These are phyloP conservation scores for Cinara cedri DNA, from an alignment of 2,888 invertebrate species.

Conservation along the genomic window DNA sequence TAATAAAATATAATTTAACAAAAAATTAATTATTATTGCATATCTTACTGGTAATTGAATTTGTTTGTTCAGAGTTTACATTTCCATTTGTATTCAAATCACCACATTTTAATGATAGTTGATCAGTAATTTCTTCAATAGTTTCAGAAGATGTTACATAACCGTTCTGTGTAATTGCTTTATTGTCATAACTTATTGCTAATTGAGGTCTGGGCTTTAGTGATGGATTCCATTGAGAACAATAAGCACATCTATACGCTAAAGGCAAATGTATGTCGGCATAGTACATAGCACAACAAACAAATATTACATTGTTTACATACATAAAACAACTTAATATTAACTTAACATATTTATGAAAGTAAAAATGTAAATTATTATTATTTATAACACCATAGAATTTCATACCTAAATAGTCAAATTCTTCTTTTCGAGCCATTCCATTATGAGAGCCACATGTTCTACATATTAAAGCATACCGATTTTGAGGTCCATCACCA, in stretches of 20 bases:
- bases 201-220: conserved; percentile 76
- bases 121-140: conserved; percentile 42
- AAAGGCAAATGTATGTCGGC: conserved; percentile 57
- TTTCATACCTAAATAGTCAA: conserved; percentile 68
- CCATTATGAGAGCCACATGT: conserved; percentile 94
- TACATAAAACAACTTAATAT: too few species aligned
- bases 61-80: conserved; percentile 28
- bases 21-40: not conserved
- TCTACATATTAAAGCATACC: conserved; percentile 93
- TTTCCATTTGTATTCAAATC: conserved; percentile 6
- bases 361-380: not conserved
- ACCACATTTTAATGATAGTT: conserved; percentile 14
- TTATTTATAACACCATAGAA: not conserved
- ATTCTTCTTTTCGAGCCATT: conserved; percentile 76
- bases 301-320: too few species aligned
- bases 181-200: conserved; percentile 32
- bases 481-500: conserved; percentile 92
- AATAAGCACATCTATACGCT: conserved; percentile 92
- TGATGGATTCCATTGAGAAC: conserved; percentile 85
- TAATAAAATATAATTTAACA: not conserved
- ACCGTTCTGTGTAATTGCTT: not conserved
- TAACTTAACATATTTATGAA: too few species aligned
- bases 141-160: conserved; percentile 30
- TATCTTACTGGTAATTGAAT: conserved; percentile 18
- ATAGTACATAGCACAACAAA: too few species aligned